These are phyloP conservation scores for Dicaeum eximium DNA, from an alignment of 2,113 vertebrate genomes.

Conservation along the genomic window DNA sequence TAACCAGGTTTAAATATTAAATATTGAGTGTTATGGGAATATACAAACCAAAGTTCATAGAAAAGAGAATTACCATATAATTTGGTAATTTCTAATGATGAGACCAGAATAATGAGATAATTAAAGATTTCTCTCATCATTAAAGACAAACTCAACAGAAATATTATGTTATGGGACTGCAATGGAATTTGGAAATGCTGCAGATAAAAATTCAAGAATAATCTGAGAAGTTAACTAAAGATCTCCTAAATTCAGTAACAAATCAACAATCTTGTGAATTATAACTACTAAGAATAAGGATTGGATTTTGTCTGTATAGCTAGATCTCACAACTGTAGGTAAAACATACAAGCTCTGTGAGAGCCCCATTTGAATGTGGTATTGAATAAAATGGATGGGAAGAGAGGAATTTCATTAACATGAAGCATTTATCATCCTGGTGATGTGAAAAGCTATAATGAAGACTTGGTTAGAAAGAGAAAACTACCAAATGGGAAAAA, in stretches of 20 bases:
- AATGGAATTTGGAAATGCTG: neutral
- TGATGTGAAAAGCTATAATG: neutral
- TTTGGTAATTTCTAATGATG: neutral
- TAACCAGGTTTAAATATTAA: neutral
- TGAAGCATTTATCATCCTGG: neutral
- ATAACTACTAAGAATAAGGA: neutral
- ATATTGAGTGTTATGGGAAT: neutral
- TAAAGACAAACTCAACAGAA: neutral
- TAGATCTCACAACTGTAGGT: neutral
- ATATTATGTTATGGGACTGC: neutral
- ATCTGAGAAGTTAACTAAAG: neutral
- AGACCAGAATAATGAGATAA: neutral
- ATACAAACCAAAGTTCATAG: neutral
- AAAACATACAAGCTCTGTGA: neutral
- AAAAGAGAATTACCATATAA: too few relatives aligned
- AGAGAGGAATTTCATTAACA: neutral
- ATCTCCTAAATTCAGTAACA: neutral
- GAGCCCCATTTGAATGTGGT: neutral
- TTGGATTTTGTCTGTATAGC: neutral
- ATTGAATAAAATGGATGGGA: neutral
- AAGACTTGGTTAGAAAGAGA: neutral
- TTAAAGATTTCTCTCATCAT: neutral
- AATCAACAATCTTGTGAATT: neutral
- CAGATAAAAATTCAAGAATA: neutral
- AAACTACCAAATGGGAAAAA: neutral